Base-by-base conservation (phyloP, 2,797 vertebrate species). In the Pampus argenteus region DNA sequence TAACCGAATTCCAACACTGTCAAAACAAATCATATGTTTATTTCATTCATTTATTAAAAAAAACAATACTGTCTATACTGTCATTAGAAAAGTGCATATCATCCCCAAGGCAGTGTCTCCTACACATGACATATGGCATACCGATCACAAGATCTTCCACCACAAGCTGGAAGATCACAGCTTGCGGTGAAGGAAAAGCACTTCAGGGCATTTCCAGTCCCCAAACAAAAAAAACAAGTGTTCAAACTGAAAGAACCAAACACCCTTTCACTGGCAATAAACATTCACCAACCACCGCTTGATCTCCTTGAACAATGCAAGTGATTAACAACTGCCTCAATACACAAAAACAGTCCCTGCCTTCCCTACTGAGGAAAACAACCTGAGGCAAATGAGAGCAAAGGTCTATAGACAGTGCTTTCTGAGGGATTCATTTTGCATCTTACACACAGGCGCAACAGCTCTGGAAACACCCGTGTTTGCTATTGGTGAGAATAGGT, bases 261-360 rank as follows among this genome's bases (percentile, higher is more conserved):
- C 14, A 28, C 22, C 84, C 84, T 90, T 91, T 91, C 82, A 80
- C 79, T 88, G 63, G 78, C 74, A 91, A 76, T 84, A 87, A 81
- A 85, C 82, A 86, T 56, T 71, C 73, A 76, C 51, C 52, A 79
- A 70, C 58, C 68, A 76, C 83, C n/a, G 48, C 79, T 88, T 89
- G 83, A 91, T 86, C 82, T 50, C 61, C 75, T 23, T 10, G 50
- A 90, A 92, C 90, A 90, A 90, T 81, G 56, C 52, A 77, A 74
- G 85, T 78, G 86, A 88, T 91, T 89, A 91, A 87, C 85, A 86
- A 64, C 55, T 71, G 82, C 69, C 52, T 79, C 83, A 87, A 75
- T 78, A 86, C 73, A 92, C 88, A 89, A 79, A 66, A 77, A 45
- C 56, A 63, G 57, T 10, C 60, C 36, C 62, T 61, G 76, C 83